phyloP scores from a whole-genome alignment of 2,888 invertebrate genomes.

The Volucella inflata region DNA sequence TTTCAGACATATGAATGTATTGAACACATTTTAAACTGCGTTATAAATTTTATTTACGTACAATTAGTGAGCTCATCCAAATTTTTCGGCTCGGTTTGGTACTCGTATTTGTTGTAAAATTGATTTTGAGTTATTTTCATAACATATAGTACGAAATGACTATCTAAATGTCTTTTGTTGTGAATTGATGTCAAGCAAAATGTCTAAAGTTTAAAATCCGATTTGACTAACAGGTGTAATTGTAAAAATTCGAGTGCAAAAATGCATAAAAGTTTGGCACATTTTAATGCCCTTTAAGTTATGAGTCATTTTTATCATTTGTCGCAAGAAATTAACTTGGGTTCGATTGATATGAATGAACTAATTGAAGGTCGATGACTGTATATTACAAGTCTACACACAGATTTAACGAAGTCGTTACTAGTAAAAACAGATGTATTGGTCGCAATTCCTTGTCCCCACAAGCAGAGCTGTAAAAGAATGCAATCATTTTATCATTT shows the following conservation, averaged over 20 bases:
- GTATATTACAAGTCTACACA: too few relatives aligned
- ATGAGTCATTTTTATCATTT: too few relatives aligned
- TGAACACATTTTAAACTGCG: not conserved
- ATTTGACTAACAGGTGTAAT: not conserved
- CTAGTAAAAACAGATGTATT: too few relatives aligned
- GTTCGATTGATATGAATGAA: too few relatives aligned
- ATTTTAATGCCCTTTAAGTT: too few relatives aligned
- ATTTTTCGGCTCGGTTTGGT: not conserved
- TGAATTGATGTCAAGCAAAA: not conserved
- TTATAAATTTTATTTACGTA: not conserved
- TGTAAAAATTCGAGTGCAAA: not conserved
- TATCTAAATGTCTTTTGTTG: not conserved
- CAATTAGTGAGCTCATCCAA: constrained; percentile 23
- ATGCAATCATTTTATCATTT: too few relatives aligned
- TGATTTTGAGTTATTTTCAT: constrained; percentile 16
- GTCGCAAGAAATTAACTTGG: too few relatives aligned
- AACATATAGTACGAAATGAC: not conserved
- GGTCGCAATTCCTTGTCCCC: too few relatives aligned
- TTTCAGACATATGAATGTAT: constrained; percentile 1
- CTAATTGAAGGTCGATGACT: too few relatives aligned
- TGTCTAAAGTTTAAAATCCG: not conserved
- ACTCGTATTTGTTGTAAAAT: not conserved
- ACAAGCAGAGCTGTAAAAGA: too few relatives aligned
- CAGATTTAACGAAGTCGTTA: too few relatives aligned
- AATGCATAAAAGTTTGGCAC: too few relatives aligned